Percentiles rank a stretch among this genome's conserved stretches.
These are phyloP conservation scores for Orestias chungarensis DNA, from an alignment of 2,797 vertebrate genomes.

Conservation along the genomic window DNA sequence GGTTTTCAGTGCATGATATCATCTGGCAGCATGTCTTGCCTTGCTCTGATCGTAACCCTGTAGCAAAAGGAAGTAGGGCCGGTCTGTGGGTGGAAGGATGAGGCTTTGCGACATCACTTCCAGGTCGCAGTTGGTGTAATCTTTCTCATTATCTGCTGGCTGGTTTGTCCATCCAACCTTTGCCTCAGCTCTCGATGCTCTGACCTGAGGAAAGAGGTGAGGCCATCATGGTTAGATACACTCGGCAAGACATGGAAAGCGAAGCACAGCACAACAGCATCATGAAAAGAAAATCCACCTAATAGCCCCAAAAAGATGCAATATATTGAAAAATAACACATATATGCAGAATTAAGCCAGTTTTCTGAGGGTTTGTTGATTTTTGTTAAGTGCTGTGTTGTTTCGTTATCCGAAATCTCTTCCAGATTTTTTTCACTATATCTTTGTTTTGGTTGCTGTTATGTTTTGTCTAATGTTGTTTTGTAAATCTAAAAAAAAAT, in stretches of 20 bases:
- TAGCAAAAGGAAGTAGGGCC: conserved; percentile 90
- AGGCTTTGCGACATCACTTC: conserved; percentile 92
- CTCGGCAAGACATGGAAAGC: not conserved
- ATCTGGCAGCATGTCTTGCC: conserved; percentile 81
- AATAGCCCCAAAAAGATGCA: not conserved
- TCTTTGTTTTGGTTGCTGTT: conserved; percentile 1
- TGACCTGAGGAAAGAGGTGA: conserved; percentile 58
- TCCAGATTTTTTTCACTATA: conserved; percentile 1
- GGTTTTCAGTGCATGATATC: conserved; percentile 52
- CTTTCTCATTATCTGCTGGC: conserved; percentile 73
- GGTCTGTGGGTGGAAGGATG: conserved; percentile 90
- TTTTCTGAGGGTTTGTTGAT: not conserved
- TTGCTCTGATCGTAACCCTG: conserved; percentile 91
- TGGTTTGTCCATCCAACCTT: conserved; percentile 75
- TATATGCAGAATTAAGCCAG: not conserved
- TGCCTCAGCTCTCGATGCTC: conserved; percentile 64
- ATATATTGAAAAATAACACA: not conserved
- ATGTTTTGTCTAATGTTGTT: not conserved
- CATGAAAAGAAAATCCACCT: not conserved
- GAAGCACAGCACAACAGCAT: not conserved
- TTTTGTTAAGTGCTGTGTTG: not conserved
- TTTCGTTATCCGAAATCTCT: conserved; percentile 3
- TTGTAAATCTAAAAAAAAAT: not conserved
- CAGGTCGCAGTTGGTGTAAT: conserved; percentile 83
- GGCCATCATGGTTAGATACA: conserved; percentile 5